A percentile compares a stretch with the other conserved stretches of the same genome.
Evolutionary conservation across 2,888 invertebrate genomes (phyloP).

Genomic region (Melanostoma scalare): DNA sequence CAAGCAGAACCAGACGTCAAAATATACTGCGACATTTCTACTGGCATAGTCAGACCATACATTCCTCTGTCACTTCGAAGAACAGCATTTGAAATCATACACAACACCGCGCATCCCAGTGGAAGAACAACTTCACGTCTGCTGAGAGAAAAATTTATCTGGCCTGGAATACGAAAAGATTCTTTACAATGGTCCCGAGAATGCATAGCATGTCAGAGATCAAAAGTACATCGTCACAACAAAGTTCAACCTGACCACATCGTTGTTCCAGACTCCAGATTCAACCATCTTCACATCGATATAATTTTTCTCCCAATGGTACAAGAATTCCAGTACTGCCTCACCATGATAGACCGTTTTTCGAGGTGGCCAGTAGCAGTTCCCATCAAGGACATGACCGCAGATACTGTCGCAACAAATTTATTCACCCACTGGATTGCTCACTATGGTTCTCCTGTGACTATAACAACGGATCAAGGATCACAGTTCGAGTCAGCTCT

Average conservation of each 20-base stretch:
- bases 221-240: slow-evolving; percentile 76
- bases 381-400: slow-evolving; percentile 5
- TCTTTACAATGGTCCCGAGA: slow-evolving; percentile 75
- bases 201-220: slow-evolving; percentile 77
- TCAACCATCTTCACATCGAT: slow-evolving; percentile 30
- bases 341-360: slow-evolving; percentile 38
- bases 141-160: slow-evolving; percentile 74
- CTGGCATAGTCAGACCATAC: slow-evolving; percentile 66
- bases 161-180: slow-evolving; percentile 75
- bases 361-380: slow-evolving; percentile 29
- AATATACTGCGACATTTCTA: slow-evolving; percentile 72
- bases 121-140: slow-evolving; percentile 66
- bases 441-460: slow-evolving; percentile 9
- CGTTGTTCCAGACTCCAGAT: slow-evolving; percentile 44
- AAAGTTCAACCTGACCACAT: slow-evolving; percentile 38
- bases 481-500: background rate
- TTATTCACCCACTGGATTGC: slow-evolving; percentile 27
- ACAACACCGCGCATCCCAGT: slow-evolving; percentile 56
- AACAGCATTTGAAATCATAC: slow-evolving; percentile 61
- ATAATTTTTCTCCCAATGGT: slow-evolving; percentile 19
- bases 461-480: background rate
- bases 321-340: slow-evolving; percentile 14
- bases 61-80: slow-evolving; percentile 68
- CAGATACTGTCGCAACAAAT: slow-evolving; percentile 19
- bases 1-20: slow-evolving; percentile 22